Evolutionary conservation across 2,797 vertebrate species (phyloP).

Genomic region (Bradypus variegatus): DNA sequence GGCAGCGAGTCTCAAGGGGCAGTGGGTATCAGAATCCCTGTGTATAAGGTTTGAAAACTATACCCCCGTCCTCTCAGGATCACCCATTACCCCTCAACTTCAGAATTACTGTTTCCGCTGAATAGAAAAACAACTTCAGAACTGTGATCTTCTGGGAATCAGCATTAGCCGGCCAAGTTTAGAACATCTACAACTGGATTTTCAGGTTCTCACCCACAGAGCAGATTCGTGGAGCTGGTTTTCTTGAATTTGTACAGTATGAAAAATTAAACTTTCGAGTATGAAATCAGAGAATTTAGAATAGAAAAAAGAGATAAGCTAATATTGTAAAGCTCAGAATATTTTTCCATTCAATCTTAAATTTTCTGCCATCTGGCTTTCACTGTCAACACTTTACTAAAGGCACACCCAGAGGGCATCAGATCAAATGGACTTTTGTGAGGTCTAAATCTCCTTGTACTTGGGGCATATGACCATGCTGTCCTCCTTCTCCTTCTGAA

Average conservation of each 20-base stretch:
- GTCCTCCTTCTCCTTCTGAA: neutral
- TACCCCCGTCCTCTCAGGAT: neutral
- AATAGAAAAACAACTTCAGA: neutral
- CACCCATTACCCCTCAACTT: neutral
- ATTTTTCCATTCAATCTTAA: neutral
- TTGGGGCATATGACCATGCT: neutral
- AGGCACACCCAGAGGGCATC: neutral
- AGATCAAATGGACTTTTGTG: neutral
- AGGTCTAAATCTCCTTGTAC: neutral
- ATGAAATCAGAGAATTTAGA: constrained; percentile 8
- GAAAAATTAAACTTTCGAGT: neutral
- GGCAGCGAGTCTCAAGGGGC: neutral
- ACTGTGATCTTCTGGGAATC: neutral
- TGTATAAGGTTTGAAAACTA: neutral
- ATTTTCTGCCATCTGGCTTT: neutral
- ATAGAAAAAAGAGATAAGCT: neutral
- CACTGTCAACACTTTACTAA: neutral
- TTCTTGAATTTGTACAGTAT: neutral
- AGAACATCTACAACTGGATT: neutral
- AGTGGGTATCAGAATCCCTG: neutral
- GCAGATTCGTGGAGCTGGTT: neutral
- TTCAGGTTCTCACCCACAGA: constrained; percentile 8
- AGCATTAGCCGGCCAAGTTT: neutral
- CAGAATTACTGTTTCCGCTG: neutral
- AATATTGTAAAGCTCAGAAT: neutral